A percentile compares a stretch with the other conserved stretches of the same genome.
Evolutionary conservation across 2,797 vertebrate species (phyloP).

Genomic region (Chromobotia macracanthus): DNA sequence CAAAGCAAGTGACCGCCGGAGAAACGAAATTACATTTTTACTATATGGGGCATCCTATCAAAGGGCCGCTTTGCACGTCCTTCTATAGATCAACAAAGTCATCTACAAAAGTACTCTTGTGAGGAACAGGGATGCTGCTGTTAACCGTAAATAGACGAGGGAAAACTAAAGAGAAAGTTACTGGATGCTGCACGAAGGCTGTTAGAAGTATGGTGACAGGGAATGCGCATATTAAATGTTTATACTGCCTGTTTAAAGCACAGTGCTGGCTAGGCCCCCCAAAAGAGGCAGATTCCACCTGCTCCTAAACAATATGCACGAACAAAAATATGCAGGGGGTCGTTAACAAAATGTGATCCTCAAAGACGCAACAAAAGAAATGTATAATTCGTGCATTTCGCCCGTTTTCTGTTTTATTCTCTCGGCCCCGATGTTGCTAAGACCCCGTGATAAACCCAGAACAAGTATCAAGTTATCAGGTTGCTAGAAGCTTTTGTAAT

Average conservation of each 20-base stretch:
- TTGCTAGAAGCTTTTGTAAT: constrained; percentile 82
- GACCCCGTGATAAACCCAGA: constrained; percentile 74
- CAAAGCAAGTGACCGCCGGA: constrained; percentile 80
- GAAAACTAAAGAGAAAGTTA: constrained; percentile 55
- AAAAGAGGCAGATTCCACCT: constrained; percentile 25
- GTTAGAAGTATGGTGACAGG: constrained; percentile 55
- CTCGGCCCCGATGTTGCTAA: constrained; percentile 66
- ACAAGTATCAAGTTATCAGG: constrained; percentile 84
- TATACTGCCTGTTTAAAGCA: constrained; percentile 50
- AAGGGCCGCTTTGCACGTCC: constrained; percentile 71
- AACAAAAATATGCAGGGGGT: constrained; percentile 74
- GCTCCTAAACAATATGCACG: constrained; percentile 24
- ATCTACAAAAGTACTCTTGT: constrained; percentile 76
- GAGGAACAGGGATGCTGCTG: constrained; percentile 76
- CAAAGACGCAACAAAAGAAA: constrained; percentile 66
- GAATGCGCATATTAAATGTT: constrained; percentile 51
- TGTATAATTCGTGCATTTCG: constrained; percentile 66
- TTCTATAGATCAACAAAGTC: constrained; percentile 80
- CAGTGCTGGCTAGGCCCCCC: constrained; percentile 53
- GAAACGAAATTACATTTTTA: constrained; percentile 78
- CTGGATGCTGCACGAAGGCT: constrained; percentile 54
- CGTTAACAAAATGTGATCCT: constrained; percentile 71
- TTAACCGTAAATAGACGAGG: constrained; percentile 57
- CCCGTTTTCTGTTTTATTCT: constrained; percentile 67
- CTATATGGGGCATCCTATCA: constrained; percentile 75